Evolutionary conservation across 2,888 invertebrate species (phyloP).

Genomic region (Apocheima hispidaria): DNA sequence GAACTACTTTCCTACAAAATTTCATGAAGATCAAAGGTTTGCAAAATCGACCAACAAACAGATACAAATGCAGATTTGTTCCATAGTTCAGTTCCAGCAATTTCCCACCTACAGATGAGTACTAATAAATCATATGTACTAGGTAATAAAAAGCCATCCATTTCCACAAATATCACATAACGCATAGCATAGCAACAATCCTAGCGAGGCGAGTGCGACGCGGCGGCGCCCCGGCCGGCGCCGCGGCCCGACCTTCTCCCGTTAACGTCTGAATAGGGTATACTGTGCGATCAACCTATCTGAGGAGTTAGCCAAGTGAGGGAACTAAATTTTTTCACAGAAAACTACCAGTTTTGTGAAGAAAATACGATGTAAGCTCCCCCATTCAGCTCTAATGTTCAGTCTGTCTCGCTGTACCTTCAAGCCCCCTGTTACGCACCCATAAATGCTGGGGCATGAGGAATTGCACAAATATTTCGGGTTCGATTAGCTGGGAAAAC

Average conservation of each 20-base stretch:
- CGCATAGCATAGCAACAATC: conserved; percentile 58
- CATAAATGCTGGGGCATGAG: conserved; percentile 27
- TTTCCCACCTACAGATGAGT: not conserved
- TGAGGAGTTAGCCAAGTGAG: not conserved
- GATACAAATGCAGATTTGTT: too few relatives aligned
- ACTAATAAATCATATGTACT: not conserved
- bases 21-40: too few relatives aligned
- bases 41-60: too few relatives aligned
- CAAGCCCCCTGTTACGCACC: conserved; percentile 29
- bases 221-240: conserved; percentile 58
- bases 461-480: conserved; percentile 13
- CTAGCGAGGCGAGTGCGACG: conserved; percentile 48
- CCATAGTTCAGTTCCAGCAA: too few relatives aligned
- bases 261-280: conserved; percentile 31
- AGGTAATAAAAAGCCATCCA: not conserved
- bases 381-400: not conserved
- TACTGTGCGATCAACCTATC: not conserved
- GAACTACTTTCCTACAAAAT: too few relatives aligned
- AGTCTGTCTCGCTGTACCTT: conserved; percentile 6
- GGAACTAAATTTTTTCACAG: not conserved
- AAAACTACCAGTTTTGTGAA: not conserved
- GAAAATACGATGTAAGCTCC: not conserved
- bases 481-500: not conserved
- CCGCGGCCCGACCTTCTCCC: conserved; percentile 59
- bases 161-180: conserved; percentile 32